Evolutionary conservation across 2,113 vertebrate species (phyloP), one percentile per base, ranked within the genome.

Genomic region (Gnathochromis pfefferi): DNA sequence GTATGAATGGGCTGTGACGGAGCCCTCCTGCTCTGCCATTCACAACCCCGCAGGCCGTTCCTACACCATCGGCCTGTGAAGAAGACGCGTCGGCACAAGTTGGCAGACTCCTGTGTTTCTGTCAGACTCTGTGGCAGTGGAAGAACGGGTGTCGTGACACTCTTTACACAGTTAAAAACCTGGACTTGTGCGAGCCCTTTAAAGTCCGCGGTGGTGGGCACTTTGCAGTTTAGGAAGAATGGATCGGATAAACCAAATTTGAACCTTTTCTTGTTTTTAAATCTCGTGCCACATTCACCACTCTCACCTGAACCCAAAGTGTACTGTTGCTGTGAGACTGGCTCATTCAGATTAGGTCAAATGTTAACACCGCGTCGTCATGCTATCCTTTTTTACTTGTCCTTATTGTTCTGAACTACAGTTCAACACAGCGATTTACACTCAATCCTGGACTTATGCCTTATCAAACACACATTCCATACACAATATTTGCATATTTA

Each of bases 1-100:
- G 98, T 99, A 99, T 7, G 98, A 99, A 88, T 99, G 98, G 98
- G 98, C 98, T 1, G 98, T 99, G 91, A 98, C 97, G 0, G 96
- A 98, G 58, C 98, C 98, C 0, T 93, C 94, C 81, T 98, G 97
- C 90, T 98, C 98, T 3, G 97, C 97, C 88, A 98, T 99, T 91
- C 98, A 99, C 94, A 99, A 99, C 90, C 97, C 98, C 1, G 97
- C 98, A 0, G 98, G 98, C 42, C 98, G 98, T 73, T 99, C 98
- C 47, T 99, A 98, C 93, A 99, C 98, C 91, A 99, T 99, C 33
- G 98, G 98, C 87, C 96, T 99, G 88, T 99, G 91, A 96, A 80
- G 82, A 82, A 1, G 11, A 45, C 7, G 10, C 17, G 4, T 70
- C 33, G 11, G 57, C 82, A 45, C 78, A 17, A 16, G 6, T 70